These are phyloP conservation scores for Phania funesta DNA, from an alignment of 2,888 invertebrate genomes.

Conservation along the genomic window DNA sequence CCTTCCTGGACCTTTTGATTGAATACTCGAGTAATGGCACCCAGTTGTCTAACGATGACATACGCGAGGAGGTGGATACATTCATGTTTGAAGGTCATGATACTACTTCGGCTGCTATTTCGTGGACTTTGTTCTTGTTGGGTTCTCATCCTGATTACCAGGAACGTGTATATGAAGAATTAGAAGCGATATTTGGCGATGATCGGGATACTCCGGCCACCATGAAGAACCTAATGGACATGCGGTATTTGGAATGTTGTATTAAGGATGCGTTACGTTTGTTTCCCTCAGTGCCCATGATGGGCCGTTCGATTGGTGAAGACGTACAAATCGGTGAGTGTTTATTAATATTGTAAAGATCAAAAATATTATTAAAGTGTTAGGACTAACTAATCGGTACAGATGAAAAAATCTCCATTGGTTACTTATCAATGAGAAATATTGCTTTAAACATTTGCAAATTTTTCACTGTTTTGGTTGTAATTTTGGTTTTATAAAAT, in stretches of 20 bases:
- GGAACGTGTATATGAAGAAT: constrained; percentile 81
- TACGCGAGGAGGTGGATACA: constrained; percentile 85
- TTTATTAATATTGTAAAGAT: too few relatives aligned
- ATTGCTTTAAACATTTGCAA: too few relatives aligned
- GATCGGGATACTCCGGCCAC: constrained; percentile 81
- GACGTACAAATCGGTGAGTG: constrained; percentile 83
- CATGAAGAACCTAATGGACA: constrained; percentile 83
- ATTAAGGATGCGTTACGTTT: constrained; percentile 86
- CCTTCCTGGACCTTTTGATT: constrained; percentile 83
- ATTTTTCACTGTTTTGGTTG: too few relatives aligned
- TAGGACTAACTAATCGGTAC: too few relatives aligned
- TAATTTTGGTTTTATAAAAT: too few relatives aligned
- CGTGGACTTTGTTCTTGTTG: constrained; percentile 79
- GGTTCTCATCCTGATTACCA: constrained; percentile 79
- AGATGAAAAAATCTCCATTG: not conserved
- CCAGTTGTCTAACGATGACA: constrained; percentile 79
- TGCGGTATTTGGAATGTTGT: constrained; percentile 86
- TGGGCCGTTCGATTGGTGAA: constrained; percentile 83
- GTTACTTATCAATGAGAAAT: not conserved
- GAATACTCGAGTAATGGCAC: constrained; percentile 82
- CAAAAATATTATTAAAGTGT: too few relatives aligned
- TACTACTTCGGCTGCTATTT: constrained; percentile 80
- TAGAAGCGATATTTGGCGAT: constrained; percentile 81
- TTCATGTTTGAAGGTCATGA: constrained; percentile 84
- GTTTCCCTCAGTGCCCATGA: constrained; percentile 85